Conservation (phyloP, 92 coral and sea anemone species). For the Phenganax stokvisi region DNA sequence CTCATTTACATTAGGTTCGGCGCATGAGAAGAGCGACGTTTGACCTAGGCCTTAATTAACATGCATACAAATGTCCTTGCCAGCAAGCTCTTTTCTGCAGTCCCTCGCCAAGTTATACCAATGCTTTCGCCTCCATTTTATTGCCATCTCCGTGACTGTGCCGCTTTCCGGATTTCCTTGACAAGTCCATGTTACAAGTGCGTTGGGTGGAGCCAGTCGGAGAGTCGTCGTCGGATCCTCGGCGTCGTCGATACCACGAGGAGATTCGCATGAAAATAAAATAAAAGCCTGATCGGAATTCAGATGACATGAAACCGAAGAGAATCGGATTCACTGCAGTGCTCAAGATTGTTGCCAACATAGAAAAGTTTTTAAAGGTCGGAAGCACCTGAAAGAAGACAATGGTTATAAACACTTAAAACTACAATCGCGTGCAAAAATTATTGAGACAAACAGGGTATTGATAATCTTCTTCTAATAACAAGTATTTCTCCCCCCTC, state of each 20-base stretch:
- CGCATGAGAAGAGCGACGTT: too few relatives aligned
- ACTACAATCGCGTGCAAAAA: background rate
- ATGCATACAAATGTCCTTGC: background rate
- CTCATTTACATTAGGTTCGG: too few relatives aligned
- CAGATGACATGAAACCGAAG: slow-evolving; percentile 39
- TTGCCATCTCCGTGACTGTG: slow-evolving; percentile 20
- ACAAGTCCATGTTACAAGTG: slow-evolving; percentile 40
- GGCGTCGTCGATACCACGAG: slow-evolving; percentile 39
- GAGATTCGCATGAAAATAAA: slow-evolving; percentile 36
- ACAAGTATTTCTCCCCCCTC: too few relatives aligned
- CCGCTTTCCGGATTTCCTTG: slow-evolving; percentile 22
- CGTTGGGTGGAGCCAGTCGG: slow-evolving; percentile 40
- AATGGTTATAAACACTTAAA: background rate
- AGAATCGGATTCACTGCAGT: slow-evolving; percentile 33
- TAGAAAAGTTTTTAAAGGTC: slow-evolving; percentile 20
- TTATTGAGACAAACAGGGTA: too few relatives aligned
- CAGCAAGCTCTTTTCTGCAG: background rate
- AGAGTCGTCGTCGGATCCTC: slow-evolving; percentile 34
- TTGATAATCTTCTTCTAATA: too few relatives aligned
- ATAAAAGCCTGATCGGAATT: slow-evolving; percentile 35
- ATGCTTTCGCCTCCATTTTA: slow-evolving; percentile 18
- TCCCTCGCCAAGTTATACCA: background rate
- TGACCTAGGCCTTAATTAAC: background rate
- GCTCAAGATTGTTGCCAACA: slow-evolving; percentile 19
- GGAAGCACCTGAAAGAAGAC: slow-evolving; percentile 17